A percentile compares a stretch with the other conserved stretches of the same genome.
Conservation (phyloP, 2,113 vertebrate genomes). For the Anhinga rufa region DNA sequence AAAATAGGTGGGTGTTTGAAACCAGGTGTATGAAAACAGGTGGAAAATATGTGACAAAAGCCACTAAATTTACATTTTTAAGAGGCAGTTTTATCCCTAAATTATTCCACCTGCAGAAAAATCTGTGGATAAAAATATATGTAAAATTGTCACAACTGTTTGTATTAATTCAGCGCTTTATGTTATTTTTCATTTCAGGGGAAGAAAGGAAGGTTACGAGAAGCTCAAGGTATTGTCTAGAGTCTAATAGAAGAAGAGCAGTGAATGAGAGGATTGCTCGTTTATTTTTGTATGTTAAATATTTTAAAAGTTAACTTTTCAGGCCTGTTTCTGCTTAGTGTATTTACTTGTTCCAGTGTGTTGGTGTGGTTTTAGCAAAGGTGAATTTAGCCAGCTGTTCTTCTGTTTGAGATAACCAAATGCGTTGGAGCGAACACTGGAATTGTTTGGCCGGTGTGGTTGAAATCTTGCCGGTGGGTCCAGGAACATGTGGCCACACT, state of each 20-base stretch:
- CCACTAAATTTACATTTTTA: background rate
- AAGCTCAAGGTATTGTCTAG: background rate
- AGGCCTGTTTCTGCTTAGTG: background rate
- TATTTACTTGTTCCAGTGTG: background rate
- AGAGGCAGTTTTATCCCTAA: background rate
- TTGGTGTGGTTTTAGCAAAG: background rate
- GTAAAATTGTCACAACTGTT: background rate
- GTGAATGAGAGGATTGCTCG: background rate
- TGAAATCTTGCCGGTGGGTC: background rate
- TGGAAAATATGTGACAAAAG: background rate
- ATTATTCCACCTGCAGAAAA: background rate
- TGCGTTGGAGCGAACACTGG: background rate
- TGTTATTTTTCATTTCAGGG: conserved; percentile 43
- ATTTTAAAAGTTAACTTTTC: background rate
- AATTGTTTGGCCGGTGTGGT: background rate
- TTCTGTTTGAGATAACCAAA: background rate
- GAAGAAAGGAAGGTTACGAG: background rate
- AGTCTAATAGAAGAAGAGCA: background rate
- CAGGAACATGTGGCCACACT: background rate
- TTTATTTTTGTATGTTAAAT: background rate
- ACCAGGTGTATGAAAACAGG: background rate
- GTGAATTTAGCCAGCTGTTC: background rate
- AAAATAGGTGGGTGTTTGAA: background rate
- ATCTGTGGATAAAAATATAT: background rate
- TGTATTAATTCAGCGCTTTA: background rate